Percentiles rank a stretch among this genome's conserved stretches.
These are phyloP conservation scores for Catharus minimus DNA, from an alignment of 2,113 vertebrate genomes.

Conservation along the genomic window DNA sequence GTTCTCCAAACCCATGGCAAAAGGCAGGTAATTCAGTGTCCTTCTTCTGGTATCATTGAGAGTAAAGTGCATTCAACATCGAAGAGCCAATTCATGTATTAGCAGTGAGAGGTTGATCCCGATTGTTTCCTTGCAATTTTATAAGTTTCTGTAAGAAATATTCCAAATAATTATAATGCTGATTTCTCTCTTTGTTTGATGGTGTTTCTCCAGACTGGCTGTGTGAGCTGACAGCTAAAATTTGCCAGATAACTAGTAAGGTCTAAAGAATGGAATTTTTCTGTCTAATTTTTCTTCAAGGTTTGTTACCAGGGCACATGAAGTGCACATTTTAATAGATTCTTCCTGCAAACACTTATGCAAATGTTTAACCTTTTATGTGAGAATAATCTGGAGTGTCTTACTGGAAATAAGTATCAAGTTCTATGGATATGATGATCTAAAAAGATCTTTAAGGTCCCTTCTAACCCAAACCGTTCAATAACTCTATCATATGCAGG, in stretches of 20 bases:
- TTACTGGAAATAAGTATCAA: not conserved
- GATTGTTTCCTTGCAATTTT: not conserved
- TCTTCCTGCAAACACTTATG: conserved; percentile 27
- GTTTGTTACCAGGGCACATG: not conserved
- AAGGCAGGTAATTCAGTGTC: not conserved
- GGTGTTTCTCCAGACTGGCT: not conserved
- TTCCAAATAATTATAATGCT: not conserved
- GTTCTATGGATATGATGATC: not conserved
- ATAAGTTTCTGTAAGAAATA: not conserved
- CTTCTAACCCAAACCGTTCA: not conserved
- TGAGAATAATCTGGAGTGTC: not conserved
- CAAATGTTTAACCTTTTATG: conserved; percentile 30
- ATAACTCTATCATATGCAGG: not conserved
- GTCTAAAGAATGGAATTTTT: not conserved
- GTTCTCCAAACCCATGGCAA: not conserved
- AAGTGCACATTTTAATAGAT: conserved; percentile 8
- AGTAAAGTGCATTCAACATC: not conserved
- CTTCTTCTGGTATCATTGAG: not conserved
- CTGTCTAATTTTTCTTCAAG: conserved; percentile 28
- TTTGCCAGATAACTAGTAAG: not conserved
- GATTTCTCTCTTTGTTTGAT: not conserved
- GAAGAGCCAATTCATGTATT: not conserved
- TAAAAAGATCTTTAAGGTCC: not conserved
- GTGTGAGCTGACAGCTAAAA: conserved; percentile 6
- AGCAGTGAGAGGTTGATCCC: not conserved